phyloP scores from a whole-genome alignment of 2,888 invertebrate species.

The Caenorhabditis wallacei region DNA sequence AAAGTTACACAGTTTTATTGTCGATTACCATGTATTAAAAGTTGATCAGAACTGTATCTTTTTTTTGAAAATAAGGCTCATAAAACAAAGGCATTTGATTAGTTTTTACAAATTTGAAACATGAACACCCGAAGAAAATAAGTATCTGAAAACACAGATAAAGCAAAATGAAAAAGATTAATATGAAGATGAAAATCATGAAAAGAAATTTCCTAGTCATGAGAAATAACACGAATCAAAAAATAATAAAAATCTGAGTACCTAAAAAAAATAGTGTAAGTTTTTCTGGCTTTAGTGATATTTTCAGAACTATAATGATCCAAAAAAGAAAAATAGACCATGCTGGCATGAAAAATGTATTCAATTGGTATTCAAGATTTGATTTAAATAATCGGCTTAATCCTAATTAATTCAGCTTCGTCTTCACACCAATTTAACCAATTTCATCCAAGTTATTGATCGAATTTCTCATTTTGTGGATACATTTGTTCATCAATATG shows the following conservation, averaged over 20 bases:
- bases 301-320: not conserved
- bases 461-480: not conserved
- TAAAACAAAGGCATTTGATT: not conserved
- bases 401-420: too few species aligned
- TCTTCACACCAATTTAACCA: not conserved
- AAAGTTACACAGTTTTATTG: not conserved
- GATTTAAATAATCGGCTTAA: too few species aligned
- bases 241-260: not conserved
- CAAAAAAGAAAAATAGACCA: not conserved
- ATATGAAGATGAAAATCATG: conserved; percentile 16
- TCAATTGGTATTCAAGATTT: too few species aligned
- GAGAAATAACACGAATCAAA: conserved; percentile 11
- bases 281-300: not conserved
- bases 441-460: not conserved
- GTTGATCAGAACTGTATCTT: too few species aligned
- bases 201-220: conserved; percentile 18
- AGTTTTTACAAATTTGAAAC: not conserved
- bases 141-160: conserved; percentile 1
- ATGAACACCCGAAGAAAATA: not conserved
- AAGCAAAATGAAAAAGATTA: not conserved
- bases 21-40: conserved; percentile 1
- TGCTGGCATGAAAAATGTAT: not conserved
- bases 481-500: not conserved
- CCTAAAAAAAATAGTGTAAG: not conserved
- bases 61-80: conserved; percentile 9